Conservation (phyloP, 2,797 vertebrate species). For the Acrossocheilus wenchowensis region DNA sequence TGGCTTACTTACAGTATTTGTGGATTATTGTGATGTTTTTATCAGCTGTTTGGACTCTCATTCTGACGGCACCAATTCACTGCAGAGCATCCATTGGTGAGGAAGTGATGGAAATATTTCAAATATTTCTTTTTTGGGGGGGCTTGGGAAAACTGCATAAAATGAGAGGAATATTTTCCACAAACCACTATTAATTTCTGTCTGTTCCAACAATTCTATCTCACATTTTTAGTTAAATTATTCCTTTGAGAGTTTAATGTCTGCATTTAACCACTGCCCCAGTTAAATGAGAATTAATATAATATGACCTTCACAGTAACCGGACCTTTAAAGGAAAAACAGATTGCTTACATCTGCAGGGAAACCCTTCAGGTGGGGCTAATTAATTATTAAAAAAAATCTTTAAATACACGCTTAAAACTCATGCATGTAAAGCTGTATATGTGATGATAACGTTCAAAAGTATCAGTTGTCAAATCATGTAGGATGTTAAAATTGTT, state of each 20-base stretch:
- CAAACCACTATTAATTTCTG: background rate
- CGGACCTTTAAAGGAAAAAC: constrained; percentile 86
- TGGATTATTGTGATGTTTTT: too few species aligned
- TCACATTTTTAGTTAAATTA: background rate
- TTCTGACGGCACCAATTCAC: too few species aligned
- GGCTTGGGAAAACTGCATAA: background rate
- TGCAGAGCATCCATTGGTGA: too few species aligned
- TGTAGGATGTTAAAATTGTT: too few species aligned
- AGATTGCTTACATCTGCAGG: constrained; percentile 88
- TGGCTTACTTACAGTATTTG: too few species aligned
- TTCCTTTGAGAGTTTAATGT: background rate
- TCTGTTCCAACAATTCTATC: background rate
- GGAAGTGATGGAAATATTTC: too few species aligned
- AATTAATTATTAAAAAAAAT: background rate
- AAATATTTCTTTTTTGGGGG: too few species aligned
- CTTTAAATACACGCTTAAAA: too few species aligned
- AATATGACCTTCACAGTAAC: constrained; percentile 76
- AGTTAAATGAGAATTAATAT: background rate
- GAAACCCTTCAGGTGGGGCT: constrained; percentile 87
- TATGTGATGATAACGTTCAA: too few species aligned
- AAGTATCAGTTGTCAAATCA: too few species aligned
- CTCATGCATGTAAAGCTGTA: too few species aligned
- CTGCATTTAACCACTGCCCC: background rate
- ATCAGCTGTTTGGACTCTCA: too few species aligned
- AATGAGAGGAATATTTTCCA: background rate